Conservation (phyloP, 2,113 vertebrate species). For the Gallinago undulata region DNA sequence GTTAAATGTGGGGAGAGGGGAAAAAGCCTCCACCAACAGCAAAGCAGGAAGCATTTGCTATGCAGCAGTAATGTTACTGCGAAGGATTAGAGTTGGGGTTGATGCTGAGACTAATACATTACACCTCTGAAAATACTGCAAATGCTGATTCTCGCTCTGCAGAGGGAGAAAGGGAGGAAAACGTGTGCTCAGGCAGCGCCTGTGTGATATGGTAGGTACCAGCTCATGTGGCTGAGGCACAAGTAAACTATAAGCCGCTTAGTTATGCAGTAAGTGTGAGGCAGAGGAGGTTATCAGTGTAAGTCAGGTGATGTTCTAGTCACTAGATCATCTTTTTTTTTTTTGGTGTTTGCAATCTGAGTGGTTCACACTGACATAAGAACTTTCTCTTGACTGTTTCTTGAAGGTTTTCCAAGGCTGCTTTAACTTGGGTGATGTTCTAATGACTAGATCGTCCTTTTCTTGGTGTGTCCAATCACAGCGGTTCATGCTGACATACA, state of each 20-base stretch:
- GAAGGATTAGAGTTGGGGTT: neutral
- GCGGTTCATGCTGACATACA: neutral
- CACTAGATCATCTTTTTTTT: neutral
- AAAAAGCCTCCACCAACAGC: rapidly evolving
- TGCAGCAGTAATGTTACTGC: neutral
- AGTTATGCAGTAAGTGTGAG: neutral
- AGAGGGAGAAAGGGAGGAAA: neutral
- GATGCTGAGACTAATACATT: neutral
- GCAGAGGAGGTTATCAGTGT: neutral
- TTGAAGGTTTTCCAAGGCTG: neutral
- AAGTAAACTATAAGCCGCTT: neutral
- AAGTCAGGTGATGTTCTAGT: neutral
- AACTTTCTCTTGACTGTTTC: neutral
- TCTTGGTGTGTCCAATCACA: neutral
- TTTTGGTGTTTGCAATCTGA: neutral
- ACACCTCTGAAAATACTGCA: neutral
- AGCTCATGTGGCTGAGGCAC: neutral
- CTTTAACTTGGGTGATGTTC: neutral
- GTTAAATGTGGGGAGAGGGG: neutral
- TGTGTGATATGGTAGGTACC: neutral
- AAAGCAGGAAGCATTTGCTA: neutral
- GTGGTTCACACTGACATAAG: neutral
- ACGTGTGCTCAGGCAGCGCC: neutral
- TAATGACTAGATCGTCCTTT: neutral
- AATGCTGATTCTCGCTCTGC: neutral